These are phyloP conservation scores for Numenius arquata DNA, from an alignment of 2,113 vertebrate genomes.

Conservation along the genomic window DNA sequence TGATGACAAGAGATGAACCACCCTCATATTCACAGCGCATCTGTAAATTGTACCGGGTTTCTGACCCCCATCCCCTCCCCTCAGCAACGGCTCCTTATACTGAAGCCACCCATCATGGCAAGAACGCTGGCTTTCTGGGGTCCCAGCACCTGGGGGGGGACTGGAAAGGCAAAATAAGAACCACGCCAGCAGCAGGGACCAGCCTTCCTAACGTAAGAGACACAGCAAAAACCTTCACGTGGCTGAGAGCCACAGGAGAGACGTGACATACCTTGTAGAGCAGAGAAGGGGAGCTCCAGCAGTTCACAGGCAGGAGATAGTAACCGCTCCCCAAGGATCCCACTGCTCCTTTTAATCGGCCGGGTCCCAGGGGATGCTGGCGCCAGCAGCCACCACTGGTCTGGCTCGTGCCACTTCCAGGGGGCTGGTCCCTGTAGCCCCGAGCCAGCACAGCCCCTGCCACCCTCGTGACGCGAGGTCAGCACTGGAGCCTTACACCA, in stretches of 20 bases:
- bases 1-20: constrained; percentile 15
- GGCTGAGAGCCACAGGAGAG: background rate
- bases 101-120: background rate
- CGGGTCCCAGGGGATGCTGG: background rate
- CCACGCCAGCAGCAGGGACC: background rate
- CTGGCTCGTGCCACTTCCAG: background rate
- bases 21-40: background rate
- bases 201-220: constrained; percentile 4
- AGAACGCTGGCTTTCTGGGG: background rate
- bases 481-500: background rate
- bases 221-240: background rate
- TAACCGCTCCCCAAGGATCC: constrained; percentile 21
- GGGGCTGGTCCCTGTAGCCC: background rate
- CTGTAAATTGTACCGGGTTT: background rate
- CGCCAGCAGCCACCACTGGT: background rate
- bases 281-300: constrained; percentile 47
- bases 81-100: background rate
- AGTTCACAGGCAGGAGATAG: constrained; percentile 23
- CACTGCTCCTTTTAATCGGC: constrained; percentile 19
- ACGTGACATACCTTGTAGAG: constrained; percentile 53
- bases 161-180: background rate
- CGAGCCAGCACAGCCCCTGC: background rate
- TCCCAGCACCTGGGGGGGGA: background rate
- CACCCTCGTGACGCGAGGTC: rapidly evolving
- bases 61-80: background rate